These are phyloP conservation scores for Melipona quadrifasciata DNA, from an alignment of 1,140 invertebrate species.

Conservation along the genomic window DNA sequence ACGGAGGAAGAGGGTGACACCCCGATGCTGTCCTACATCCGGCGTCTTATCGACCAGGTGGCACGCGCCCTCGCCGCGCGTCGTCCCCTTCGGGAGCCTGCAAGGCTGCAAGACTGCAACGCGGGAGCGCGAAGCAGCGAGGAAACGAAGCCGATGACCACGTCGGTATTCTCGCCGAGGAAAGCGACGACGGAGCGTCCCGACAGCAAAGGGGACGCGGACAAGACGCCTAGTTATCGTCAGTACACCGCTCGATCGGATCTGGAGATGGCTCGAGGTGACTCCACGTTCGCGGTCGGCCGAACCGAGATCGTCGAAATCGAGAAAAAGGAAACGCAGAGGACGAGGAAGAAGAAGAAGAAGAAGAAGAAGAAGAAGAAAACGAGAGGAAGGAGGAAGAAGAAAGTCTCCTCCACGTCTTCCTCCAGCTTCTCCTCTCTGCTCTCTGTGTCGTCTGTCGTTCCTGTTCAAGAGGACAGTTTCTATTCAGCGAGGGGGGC, in stretches of 20 bases:
- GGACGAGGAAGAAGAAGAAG: too few relatives aligned
- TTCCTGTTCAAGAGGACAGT: too few relatives aligned
- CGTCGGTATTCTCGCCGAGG: slow-evolving; percentile 1
- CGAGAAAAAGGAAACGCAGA: neutral
- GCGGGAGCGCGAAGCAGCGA: too few relatives aligned
- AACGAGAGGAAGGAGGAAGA: neutral
- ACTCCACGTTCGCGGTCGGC: neutral
- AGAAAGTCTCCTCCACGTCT: neutral
- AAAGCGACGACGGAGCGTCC: neutral
- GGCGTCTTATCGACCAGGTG: slow-evolving; percentile 65
- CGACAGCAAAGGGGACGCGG: neutral
- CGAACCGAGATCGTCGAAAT: neutral
- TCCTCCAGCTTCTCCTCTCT: neutral
- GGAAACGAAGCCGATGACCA: neutral
- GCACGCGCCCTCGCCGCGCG: slow-evolving; percentile 31
- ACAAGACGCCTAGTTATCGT: neutral
- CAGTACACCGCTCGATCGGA: neutral
- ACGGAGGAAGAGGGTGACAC: slow-evolving; percentile 61
- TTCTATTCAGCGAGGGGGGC: too few relatives aligned
- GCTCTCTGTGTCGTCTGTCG: neutral
- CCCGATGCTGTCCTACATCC: slow-evolving; percentile 61
- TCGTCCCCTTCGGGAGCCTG: slow-evolving; percentile 5
- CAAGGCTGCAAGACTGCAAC: too few relatives aligned
- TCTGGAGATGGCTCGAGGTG: neutral
- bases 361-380: neutral